These are phyloP conservation scores for mouse (Mus musculus) DNA, from an alignment of 2,113 vertebrate genomes.

Conservation along the genomic window GRCm39 chr7:109064501-109065000, in stretches of 20 bases:
- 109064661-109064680: background rate
- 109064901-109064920: background rate
- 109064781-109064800: background rate
- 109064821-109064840: background rate
- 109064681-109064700: slow-evolving; percentile 4
- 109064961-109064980: background rate
- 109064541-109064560: background rate
- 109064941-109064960: background rate
- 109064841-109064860: background rate
- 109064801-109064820: background rate
- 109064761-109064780: background rate
- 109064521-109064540: background rate
- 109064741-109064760: background rate
- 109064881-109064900: background rate
- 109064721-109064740: slow-evolving; percentile 18
- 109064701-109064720: background rate
- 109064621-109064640: background rate
- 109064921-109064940: background rate
- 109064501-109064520: background rate
- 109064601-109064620: background rate
- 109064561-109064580: background rate
- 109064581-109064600: background rate
- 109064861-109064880: background rate
- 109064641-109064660: background rate
- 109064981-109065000: background rate